Conservation (phyloP, 2,113 vertebrate species). For the Boulengeromyrus knoepffleri region DNA sequence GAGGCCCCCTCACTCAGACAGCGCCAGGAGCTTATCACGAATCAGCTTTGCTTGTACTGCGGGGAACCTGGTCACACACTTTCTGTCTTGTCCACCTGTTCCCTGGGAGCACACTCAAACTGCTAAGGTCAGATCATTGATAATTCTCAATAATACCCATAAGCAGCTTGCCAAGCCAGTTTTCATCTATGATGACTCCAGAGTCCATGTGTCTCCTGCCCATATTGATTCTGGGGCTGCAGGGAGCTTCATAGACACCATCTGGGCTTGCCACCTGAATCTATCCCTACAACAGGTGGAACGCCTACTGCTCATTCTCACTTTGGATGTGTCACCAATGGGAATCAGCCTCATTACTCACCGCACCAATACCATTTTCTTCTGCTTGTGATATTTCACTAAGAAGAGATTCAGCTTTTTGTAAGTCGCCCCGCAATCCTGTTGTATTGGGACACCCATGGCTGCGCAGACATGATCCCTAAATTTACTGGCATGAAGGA, state of each 20-base stretch:
- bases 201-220: neutral
- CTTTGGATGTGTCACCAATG: neutral
- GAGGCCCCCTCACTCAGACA: neutral
- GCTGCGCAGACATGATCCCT: neutral
- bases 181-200: neutral
- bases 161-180: neutral
- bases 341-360: neutral
- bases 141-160: neutral
- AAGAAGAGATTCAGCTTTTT: neutral
- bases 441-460: neutral
- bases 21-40: neutral
- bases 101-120: neutral
- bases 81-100: neutral
- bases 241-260: neutral
- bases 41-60: neutral
- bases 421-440: neutral
- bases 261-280: neutral
- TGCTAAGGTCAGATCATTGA: neutral
- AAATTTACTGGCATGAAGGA: neutral
- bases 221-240: neutral
- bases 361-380: neutral
- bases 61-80: neutral
- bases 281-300: neutral
- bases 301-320: neutral
- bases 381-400: neutral